Base-by-base conservation (phyloP, 2,797 vertebrate species). In the Mastacembelus armatus region DNA sequence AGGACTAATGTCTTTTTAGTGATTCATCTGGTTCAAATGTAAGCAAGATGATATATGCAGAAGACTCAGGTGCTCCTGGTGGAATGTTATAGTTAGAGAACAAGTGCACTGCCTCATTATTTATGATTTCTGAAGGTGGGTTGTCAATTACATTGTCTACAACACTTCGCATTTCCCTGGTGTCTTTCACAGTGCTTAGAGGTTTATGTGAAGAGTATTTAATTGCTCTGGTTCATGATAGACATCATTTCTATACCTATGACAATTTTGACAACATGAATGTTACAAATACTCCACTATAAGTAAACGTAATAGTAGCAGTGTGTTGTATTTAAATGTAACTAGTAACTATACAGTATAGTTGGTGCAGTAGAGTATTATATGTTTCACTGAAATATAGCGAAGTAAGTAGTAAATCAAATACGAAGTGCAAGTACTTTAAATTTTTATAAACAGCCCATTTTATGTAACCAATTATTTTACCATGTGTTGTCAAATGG, bases 11-110 rank as follows among this genome's bases (percentile, higher is more conserved):
- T 42, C n/a, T 47, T 58, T 5, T 29, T 45, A 19, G 19, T 58
- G 66, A 76, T 47, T 65, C 51, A 44, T 12, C 9, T 42, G 33
- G 44, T 29, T 38, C 35, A 68, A 66, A 47, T 60, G 19, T 56
- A 73, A 43, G 36, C 56, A 29, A 66, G 45, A 61, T 61, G 35
- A 71, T 43, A 49, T 38, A 21, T 39, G 58, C 16, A 11, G 14
- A 16, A 64, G 51, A 57, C 43, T 35, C 45, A 61, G 58, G 58
- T 73, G 57, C 51, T 56, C 26, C 19, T 71, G 10, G 70, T 60
- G 56, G 24, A 80, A 62, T 62, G 50, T 49, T 70, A 36, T 57
- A 12, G 7, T 32, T 18, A 70, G 29, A 57, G 52, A 71, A 43
- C 50, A 47, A 21, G 21, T 21, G 16, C 7, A 54, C 39, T 62